Evolutionary conservation across 2,888 invertebrate species (phyloP), one percentile per base, ranked within the genome.

Genomic region (Parnassius glacialis): DNA sequence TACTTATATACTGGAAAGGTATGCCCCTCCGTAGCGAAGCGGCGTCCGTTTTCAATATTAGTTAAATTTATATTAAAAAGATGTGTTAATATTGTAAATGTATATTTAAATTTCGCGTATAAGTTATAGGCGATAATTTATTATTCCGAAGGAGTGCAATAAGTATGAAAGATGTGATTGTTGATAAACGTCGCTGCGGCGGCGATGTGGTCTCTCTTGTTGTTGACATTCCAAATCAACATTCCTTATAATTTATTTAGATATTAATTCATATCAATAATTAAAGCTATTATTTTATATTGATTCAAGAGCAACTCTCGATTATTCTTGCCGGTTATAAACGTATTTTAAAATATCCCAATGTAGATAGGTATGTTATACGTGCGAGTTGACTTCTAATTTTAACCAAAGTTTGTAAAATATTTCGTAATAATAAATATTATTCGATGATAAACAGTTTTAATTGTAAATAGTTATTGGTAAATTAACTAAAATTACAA

Each of bases 371-470:
- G 83, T 85, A 79, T 81, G 80, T 85, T 85, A 81, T 80, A 81
- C 78, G 83, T 85, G 84, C 85, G 83, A 87, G 79, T 83, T 79
- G 79, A 87, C 83, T 85, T 84, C 81, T 86, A 86, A 87, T 84
- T 87, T 83, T 88, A 90, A 91, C 90, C 90, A 91, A 91, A 91
- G 90, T 91, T 90, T 91, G 90, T 91, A 90, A 90, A 87, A 89
- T 90, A 90, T 86, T 85, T 88, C 87, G 79, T 90, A 89, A 83
- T 87, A 74, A 84, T 90, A 90, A 86, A 80, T 89, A 62, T 85
- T 84, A 89, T 85, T 90, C 85, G 84, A 85, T 81, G 74, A 83
- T 87, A 84, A 84, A 87, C 87, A 83, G 87, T 87, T 90, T 90
- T 86, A 87, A 89, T 78, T 90, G 90, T 91, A 91, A 83, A 90